phyloP scores from a whole-genome alignment of 53 echinoderm and acorn worm genomes.

The Apostichopus leukothele region DNA sequence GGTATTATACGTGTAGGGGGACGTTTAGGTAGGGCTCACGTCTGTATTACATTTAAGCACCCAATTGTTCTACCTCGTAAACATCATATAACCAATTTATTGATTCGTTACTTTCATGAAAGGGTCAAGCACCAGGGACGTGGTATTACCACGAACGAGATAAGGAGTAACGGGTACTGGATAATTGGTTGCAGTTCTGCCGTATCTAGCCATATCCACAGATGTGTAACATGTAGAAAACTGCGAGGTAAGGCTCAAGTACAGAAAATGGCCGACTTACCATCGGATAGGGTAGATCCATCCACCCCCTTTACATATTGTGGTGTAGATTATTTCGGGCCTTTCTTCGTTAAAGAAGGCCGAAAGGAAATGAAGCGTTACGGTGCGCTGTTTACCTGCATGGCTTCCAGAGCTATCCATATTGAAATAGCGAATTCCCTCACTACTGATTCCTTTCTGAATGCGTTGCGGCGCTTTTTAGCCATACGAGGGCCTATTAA shows the following conservation, averaged over 20 bases:
- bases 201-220: not conserved
- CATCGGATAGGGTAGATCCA: conserved; percentile 50
- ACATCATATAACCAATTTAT: conserved; percentile 3
- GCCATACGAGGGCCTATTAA: conserved; percentile 51
- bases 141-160: conserved; percentile 50
- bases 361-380: conserved; percentile 66
- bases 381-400: conserved; percentile 66
- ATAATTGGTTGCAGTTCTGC: conserved; percentile 55
- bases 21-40: not conserved
- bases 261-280: conserved; percentile 52
- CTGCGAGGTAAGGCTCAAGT: conserved; percentile 29
- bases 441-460: conserved; percentile 68
- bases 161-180: conserved; percentile 42
- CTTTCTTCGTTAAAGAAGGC: conserved; percentile 61
- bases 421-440: conserved; percentile 57
- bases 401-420: conserved; percentile 74
- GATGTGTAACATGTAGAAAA: conserved; percentile 57
- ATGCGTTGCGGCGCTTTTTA: conserved; percentile 63
- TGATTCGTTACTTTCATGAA: conserved; percentile 39
- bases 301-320: conserved; percentile 60
- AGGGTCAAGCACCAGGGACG: conserved; percentile 44
- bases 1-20: conserved; percentile 8
- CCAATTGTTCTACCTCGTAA: not conserved
- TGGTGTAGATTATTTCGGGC: conserved; percentile 72
- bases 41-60: not conserved